A percentile compares a stretch with the other conserved stretches of the same genome.
Conservation (phyloP, 2,113 vertebrate species). For the Tragelaphus imberbis region DNA sequence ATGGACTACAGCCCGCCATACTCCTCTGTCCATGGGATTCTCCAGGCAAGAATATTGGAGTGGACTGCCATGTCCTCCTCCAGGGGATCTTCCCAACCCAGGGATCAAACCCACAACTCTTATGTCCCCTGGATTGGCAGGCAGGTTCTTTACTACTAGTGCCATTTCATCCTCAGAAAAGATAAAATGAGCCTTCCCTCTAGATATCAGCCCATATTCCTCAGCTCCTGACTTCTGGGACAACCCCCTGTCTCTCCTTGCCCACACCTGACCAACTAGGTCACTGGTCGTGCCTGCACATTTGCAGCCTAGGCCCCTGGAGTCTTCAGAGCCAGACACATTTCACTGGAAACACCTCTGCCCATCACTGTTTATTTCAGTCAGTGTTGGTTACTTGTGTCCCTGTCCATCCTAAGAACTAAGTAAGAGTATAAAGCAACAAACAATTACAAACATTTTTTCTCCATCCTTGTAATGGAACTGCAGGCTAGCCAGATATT, state of each 20-base stretch:
- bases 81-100: neutral
- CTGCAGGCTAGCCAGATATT: neutral
- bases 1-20: neutral
- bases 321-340: constrained; percentile 40
- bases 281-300: neutral
- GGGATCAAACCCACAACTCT: neutral
- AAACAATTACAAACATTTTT: constrained; percentile 49
- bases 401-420: constrained; percentile 55
- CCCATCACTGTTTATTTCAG: constrained; percentile 19
- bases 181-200: neutral
- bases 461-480: constrained; percentile 60
- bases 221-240: neutral
- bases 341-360: constrained; percentile 13
- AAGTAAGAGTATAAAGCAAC: constrained; percentile 53
- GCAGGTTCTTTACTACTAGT: neutral
- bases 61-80: neutral
- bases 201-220: neutral
- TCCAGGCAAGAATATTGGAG: neutral
- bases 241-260: neutral
- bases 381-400: constrained; percentile 66
- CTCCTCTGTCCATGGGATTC: neutral
- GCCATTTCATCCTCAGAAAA: neutral
- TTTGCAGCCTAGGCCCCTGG: neutral
- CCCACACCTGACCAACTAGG: neutral
- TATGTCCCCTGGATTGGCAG: neutral